Percentiles rank a stretch among this genome's conserved stretches.
These are phyloP conservation scores for Ridgeia piscesae DNA, from an alignment of 1,140 invertebrate species.

Conservation along the genomic window DNA sequence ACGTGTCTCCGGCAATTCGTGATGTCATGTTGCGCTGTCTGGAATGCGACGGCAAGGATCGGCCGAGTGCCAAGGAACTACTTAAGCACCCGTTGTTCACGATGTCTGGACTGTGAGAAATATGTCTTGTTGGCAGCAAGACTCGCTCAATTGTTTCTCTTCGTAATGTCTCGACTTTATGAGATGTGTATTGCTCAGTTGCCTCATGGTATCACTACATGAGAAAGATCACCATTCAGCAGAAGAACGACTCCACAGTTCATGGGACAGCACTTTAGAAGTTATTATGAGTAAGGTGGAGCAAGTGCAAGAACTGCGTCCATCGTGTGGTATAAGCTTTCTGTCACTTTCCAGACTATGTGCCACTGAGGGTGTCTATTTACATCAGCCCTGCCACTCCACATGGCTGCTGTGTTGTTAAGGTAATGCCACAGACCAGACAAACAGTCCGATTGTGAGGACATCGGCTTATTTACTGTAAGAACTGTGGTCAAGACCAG, in stretches of 20 bases:
- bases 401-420: background rate
- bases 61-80: constrained; percentile 58
- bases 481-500: background rate
- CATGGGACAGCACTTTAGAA: background rate
- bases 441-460: background rate
- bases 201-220: too few species aligned
- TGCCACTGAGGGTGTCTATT: background rate
- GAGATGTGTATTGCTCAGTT: background rate
- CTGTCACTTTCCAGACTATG: background rate
- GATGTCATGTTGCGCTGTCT: constrained; percentile 59
- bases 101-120: background rate
- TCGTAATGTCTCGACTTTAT: background rate
- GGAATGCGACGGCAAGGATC: constrained; percentile 52
- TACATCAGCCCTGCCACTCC: background rate
- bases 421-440: background rate
- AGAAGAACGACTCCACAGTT: background rate
- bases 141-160: background rate
- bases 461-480: background rate
- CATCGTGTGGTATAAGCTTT: background rate
- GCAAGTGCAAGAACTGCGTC: background rate
- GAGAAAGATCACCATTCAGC: background rate
- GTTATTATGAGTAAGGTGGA: background rate
- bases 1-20: constrained; percentile 48
- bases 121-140: background rate
- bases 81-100: constrained; percentile 58